These are phyloP conservation scores for Buteo buteo DNA, from an alignment of 2,113 vertebrate species.

Conservation along the genomic window DNA sequence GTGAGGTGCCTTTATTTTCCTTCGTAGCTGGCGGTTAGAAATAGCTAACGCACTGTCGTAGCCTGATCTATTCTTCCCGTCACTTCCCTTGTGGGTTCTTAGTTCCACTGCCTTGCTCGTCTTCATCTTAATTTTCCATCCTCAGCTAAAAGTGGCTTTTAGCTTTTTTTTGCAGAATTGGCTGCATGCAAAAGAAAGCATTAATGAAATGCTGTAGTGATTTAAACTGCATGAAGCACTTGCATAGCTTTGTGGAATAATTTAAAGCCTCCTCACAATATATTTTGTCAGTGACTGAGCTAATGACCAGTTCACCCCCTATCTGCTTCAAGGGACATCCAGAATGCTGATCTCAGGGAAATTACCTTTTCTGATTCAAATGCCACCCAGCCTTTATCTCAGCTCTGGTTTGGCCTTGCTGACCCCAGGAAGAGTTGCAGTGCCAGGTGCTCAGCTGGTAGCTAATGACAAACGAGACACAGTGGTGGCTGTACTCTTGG, in stretches of 20 bases:
- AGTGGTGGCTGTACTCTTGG: not conserved
- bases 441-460: not conserved
- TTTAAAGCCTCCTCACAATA: not conserved
- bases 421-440: not conserved
- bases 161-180: not conserved
- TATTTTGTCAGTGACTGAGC: not conserved
- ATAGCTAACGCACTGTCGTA: rapidly evolving
- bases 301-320: not conserved
- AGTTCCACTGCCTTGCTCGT: not conserved
- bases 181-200: not conserved
- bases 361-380: not conserved
- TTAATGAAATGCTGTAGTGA: not conserved
- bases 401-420: not conserved
- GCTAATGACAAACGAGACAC: not conserved
- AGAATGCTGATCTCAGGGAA: not conserved
- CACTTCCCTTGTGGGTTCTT: not conserved
- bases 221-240: not conserved
- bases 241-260: not conserved
- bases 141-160: not conserved
- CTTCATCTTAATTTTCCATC: not conserved
- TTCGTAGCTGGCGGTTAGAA: not conserved
- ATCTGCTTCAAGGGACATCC: not conserved
- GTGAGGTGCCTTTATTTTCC: not conserved
- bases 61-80: not conserved
- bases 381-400: not conserved